A percentile compares a stretch with the other conserved stretches of the same genome.
These are phyloP conservation scores for Caenorhabditis imperialis DNA, from an alignment of 2,888 invertebrate genomes.

Conservation along the genomic window DNA sequence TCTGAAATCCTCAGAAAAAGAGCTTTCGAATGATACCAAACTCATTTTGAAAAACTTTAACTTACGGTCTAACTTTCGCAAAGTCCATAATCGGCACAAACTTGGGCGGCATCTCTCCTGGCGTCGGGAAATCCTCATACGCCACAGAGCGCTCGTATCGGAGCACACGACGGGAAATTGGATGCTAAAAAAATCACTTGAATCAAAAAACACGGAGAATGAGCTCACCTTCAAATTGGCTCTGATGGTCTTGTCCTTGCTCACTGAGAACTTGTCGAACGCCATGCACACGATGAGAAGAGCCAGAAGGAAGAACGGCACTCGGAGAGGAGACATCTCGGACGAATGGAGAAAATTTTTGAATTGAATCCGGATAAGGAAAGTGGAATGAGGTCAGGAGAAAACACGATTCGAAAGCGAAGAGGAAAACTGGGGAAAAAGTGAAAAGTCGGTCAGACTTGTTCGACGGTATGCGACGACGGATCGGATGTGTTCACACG, in stretches of 20 bases:
- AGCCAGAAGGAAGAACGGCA: constrained; percentile 19
- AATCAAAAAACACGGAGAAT: no score
- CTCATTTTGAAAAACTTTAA: background rate
- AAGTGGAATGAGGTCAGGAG: constrained; percentile 44
- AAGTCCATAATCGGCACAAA: constrained; percentile 52
- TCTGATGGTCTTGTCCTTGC: constrained; percentile 41
- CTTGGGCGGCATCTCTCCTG: constrained; percentile 41
- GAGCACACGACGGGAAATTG: constrained; percentile 53
- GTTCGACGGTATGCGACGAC: constrained; percentile 19
- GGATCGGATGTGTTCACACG: constrained; percentile 24
- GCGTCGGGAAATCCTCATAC: constrained; percentile 48
- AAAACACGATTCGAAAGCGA: constrained; percentile 23
- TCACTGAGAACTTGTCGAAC: constrained; percentile 47
- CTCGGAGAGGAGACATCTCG: constrained; percentile 5
- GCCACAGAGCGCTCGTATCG: constrained; percentile 50
- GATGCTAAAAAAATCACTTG: constrained; percentile 26
- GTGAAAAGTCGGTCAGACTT: constrained; percentile 43
- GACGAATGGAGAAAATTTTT: constrained; percentile 4
- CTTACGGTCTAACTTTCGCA: constrained; percentile 54
- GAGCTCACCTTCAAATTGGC: constrained; percentile 41
- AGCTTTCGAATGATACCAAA: no score
- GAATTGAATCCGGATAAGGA: constrained; percentile 4
- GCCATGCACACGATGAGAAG: constrained; percentile 15
- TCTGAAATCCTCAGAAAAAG: no score
- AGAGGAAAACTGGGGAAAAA: constrained; percentile 1